Evolutionary conservation across 53 echinoderm and acorn worm species (phyloP).

Genomic region (Pentamera pediparva): DNA sequence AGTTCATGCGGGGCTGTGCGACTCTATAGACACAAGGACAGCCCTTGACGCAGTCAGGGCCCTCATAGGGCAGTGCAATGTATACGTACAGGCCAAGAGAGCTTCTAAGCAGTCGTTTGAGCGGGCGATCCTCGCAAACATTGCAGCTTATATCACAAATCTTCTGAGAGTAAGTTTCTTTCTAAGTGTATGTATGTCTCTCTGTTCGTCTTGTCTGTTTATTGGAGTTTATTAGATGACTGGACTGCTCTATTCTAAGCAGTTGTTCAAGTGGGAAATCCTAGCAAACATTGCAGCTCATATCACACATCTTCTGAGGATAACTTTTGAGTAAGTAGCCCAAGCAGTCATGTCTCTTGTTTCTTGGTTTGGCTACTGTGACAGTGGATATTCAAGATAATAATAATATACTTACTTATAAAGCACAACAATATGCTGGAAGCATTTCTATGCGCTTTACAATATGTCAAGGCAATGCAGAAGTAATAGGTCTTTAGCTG

Average conservation of each 20-base stretch:
- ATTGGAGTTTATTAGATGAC: neutral
- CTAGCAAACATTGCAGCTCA: too few relatives aligned
- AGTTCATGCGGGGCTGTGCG: slow-evolving; percentile 78
- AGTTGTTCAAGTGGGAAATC: too few relatives aligned
- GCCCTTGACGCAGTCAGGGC: slow-evolving; percentile 65
- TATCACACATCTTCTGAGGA: too few relatives aligned
- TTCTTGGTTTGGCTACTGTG: too few relatives aligned
- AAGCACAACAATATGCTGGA: too few relatives aligned
- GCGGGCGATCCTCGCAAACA: slow-evolving; percentile 50
- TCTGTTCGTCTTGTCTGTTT: neutral
- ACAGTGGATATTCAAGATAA: too few relatives aligned
- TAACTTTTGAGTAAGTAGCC: too few relatives aligned
- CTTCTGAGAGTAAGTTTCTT: slow-evolving; percentile 64
- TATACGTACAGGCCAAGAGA: slow-evolving; percentile 73
- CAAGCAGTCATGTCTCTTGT: too few relatives aligned
- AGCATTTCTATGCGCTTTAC: too few relatives aligned
- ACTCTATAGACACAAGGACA: slow-evolving; percentile 88
- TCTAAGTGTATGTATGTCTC: neutral
- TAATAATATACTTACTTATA: too few relatives aligned
- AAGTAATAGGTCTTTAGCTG: too few relatives aligned
- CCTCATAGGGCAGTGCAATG: slow-evolving; percentile 77
- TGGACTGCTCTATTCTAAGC: neutral
- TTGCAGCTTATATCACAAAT: slow-evolving; percentile 70
- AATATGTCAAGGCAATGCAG: too few relatives aligned
- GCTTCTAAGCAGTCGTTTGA: slow-evolving; percentile 48